Percentiles rank a stretch among this genome's conserved stretches.
Evolutionary conservation across 2,797 vertebrate species (phyloP).

Genomic region (Cetoscarus ocellatus): DNA sequence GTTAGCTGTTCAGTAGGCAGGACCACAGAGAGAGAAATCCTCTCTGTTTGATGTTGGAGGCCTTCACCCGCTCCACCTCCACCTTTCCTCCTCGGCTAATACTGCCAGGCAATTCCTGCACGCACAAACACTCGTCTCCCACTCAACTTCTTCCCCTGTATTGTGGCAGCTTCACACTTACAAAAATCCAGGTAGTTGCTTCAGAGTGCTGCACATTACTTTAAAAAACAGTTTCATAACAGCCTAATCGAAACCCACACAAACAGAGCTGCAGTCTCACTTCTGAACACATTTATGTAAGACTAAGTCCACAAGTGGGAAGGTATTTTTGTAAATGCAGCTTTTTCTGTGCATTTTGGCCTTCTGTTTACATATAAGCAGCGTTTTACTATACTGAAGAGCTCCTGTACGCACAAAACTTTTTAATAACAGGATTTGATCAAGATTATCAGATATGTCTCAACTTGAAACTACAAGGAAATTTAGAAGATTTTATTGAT

Average conservation of each 20-base stretch:
- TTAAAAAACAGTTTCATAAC: slow-evolving; percentile 7
- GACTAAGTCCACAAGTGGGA: too few species aligned
- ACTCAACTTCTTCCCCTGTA: slow-evolving; percentile 26
- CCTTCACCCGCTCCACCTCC: slow-evolving; percentile 48
- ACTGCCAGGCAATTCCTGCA: slow-evolving; percentile 1
- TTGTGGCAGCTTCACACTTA: slow-evolving; percentile 33
- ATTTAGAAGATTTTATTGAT: too few species aligned
- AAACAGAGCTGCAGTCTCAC: neutral
- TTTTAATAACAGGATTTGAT: too few species aligned
- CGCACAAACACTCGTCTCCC: slow-evolving; percentile 13
- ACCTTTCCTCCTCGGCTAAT: slow-evolving; percentile 23
- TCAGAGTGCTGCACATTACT: neutral
- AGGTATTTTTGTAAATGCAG: too few species aligned
- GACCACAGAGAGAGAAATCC: slow-evolving; percentile 28
- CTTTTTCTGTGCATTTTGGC: too few species aligned
- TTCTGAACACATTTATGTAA: too few species aligned
- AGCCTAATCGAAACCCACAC: neutral
- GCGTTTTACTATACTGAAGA: too few species aligned
- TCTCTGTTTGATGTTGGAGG: slow-evolving; percentile 34
- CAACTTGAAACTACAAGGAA: too few species aligned
- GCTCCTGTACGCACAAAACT: too few species aligned
- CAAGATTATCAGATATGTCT: too few species aligned
- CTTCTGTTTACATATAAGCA: too few species aligned
- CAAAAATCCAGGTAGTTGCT: neutral
- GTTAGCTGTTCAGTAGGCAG: slow-evolving; percentile 32